Conservation (phyloP, 2,888 invertebrate genomes). For the Drosophila acutilabella region DNA sequence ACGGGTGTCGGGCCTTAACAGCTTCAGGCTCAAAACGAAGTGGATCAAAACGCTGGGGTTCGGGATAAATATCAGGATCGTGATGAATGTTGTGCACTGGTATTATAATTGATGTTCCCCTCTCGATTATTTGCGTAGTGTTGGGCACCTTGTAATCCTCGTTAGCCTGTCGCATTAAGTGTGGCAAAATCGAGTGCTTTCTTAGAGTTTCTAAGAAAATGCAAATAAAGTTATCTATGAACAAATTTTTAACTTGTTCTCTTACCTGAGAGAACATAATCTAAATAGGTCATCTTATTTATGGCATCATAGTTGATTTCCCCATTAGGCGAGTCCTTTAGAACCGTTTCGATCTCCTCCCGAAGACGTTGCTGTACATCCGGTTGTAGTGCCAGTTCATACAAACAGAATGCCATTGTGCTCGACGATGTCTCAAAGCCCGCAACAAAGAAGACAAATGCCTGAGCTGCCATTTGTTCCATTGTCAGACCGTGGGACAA, state of each 20-base stretch:
- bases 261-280: constrained; percentile 80
- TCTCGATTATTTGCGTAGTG: constrained; percentile 85
- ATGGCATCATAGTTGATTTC: constrained; percentile 74
- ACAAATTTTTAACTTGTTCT: background rate
- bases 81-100: constrained; percentile 86
- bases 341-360: constrained; percentile 67
- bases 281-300: constrained; percentile 76
- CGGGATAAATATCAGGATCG: constrained; percentile 80
- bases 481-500: constrained; percentile 74
- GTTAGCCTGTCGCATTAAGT: constrained; percentile 86
- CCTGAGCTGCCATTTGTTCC: constrained; percentile 86
- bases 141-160: constrained; percentile 86
- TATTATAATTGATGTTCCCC: constrained; percentile 64
- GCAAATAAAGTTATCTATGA: no score
- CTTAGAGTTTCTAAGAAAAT: constrained; percentile 86
- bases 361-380: constrained; percentile 72
- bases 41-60: constrained; percentile 37
- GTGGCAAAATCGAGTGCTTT: constrained; percentile 86
- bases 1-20: constrained; percentile 83
- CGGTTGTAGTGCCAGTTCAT: constrained; percentile 80
- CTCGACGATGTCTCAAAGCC: constrained; percentile 86
- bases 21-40: constrained; percentile 33
- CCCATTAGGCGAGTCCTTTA: constrained; percentile 53
- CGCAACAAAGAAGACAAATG: constrained; percentile 86
- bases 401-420: constrained; percentile 85